Base-by-base conservation (phyloP, 2,888 invertebrate species). In the Ichneumoninae sp. region DNA sequence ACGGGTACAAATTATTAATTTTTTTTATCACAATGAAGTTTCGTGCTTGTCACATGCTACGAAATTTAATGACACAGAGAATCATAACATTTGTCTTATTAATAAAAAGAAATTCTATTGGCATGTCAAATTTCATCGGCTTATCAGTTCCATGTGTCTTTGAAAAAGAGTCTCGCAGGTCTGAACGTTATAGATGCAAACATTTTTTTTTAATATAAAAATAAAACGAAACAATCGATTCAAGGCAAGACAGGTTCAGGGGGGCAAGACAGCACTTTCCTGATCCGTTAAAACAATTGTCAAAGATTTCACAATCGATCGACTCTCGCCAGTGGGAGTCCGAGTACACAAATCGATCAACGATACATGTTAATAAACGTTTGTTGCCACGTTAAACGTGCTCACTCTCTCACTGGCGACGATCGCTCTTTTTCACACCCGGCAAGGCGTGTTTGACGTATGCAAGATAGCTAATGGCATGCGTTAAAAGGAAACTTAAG, bases 401-500 rank as follows among this genome's bases (percentile, higher is more conserved):
- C 10, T 72, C 54, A 57, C 77, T 78, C 57, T 75, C 54, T 71
- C 69, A 69, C 66, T 78, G 80, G 77, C 78, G 66, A 77, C 80
- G 60, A 77, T 78, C 68, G 40, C 10, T 57, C 26, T 13, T 57
- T 19, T 75, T 75, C 22, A 65, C 80, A 60, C 66, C 80, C 40
- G 19, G 26, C 52, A 33, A 50, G 54, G 68, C 68, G 72, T 60
- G 52, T 44, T 44, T 62, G 57, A 26, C 26, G 22, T 76, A 87
- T 86, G 87, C 87, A 85, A 76, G 13, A 83, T 87, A 84, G 78
- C 86, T 87, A 86, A 84, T 91, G 90, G 85, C 93, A 93, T 93
- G 93, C 93, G 89, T 86, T 86, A 90, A 87, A 88, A 75, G 74
- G 33, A 69, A 75, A 78, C 36, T 83, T 76, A 90, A 89, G 88